phyloP scores from a whole-genome alignment of 2,113 vertebrate genomes.

The Anoura caudifer region DNA sequence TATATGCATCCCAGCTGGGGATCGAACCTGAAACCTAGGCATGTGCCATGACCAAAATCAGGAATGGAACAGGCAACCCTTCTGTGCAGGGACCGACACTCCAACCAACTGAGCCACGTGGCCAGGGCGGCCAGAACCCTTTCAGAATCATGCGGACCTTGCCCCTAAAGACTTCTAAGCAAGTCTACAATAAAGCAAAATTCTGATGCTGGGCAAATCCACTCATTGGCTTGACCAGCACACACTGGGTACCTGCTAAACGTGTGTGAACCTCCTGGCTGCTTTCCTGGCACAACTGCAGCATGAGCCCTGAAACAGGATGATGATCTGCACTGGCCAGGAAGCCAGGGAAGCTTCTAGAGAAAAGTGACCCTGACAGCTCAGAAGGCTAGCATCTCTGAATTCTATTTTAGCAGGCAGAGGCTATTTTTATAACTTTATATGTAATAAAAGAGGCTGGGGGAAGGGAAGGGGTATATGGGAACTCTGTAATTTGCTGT shows the following conservation, averaged over 20 bases:
- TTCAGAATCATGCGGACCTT: background rate
- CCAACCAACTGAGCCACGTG: too few species aligned
- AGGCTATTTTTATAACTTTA: background rate
- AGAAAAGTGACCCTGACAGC: background rate
- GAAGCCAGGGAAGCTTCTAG: background rate
- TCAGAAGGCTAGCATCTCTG: background rate
- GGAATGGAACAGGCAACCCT: too few species aligned
- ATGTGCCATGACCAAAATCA: too few species aligned
- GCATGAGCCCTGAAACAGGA: background rate
- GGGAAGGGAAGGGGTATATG: background rate
- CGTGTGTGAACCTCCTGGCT: fast-evolving
- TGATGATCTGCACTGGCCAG: background rate
- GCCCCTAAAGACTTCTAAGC: background rate
- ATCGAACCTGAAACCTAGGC: too few species aligned
- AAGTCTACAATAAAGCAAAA: background rate
- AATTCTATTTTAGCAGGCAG: background rate
- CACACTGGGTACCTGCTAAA: background rate
- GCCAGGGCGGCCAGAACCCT: too few species aligned
- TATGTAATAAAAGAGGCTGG: background rate
- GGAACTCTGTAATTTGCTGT: background rate
- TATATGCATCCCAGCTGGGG: too few species aligned
- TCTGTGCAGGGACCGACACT: too few species aligned
- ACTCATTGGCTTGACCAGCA: background rate
- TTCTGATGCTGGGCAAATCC: background rate
- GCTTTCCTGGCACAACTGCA: background rate